Conservation (phyloP, 2,888 invertebrate species). For the Drosophila aldrichi region DNA sequence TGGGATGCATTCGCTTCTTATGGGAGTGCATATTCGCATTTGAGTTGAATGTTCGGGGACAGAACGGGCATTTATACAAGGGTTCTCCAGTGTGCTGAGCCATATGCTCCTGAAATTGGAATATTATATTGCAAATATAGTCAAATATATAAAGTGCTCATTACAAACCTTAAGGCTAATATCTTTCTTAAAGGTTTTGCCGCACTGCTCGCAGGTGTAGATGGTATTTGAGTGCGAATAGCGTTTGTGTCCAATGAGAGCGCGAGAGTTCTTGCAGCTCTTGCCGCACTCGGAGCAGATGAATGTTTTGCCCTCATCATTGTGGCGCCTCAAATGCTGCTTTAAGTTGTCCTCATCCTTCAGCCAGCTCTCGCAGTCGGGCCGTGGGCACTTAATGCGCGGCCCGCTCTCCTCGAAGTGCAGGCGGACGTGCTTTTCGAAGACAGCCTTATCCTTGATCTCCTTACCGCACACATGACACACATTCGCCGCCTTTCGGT, state of each 20-base stretch:
- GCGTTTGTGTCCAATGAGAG: constrained; percentile 83
- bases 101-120: constrained; percentile 81
- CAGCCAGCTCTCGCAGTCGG: constrained; percentile 84
- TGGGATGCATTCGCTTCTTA: constrained; percentile 83
- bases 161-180: constrained; percentile 80
- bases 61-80: constrained; percentile 83
- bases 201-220: constrained; percentile 82
- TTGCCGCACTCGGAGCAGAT: constrained; percentile 83
- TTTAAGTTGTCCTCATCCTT: constrained; percentile 84
- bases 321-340: constrained; percentile 83
- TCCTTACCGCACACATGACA: constrained; percentile 85
- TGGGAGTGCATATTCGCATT: constrained; percentile 85
- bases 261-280: constrained; percentile 82
- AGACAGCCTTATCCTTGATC: constrained; percentile 83
- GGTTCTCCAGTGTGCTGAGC: constrained; percentile 84
- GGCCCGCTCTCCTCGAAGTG: constrained; percentile 84
- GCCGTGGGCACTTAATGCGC: constrained; percentile 83
- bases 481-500: constrained; percentile 82
- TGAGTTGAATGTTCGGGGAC: constrained; percentile 84
- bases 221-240: constrained; percentile 83
- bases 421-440: constrained; percentile 83
- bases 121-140: constrained; percentile 1
- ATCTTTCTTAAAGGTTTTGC: constrained; percentile 84
- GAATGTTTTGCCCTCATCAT: constrained; percentile 77
- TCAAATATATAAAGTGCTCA: too few relatives aligned